These are phyloP conservation scores for Sebastes taczanowskii DNA, from an alignment of 2,797 vertebrate species.

Conservation along the genomic window DNA sequence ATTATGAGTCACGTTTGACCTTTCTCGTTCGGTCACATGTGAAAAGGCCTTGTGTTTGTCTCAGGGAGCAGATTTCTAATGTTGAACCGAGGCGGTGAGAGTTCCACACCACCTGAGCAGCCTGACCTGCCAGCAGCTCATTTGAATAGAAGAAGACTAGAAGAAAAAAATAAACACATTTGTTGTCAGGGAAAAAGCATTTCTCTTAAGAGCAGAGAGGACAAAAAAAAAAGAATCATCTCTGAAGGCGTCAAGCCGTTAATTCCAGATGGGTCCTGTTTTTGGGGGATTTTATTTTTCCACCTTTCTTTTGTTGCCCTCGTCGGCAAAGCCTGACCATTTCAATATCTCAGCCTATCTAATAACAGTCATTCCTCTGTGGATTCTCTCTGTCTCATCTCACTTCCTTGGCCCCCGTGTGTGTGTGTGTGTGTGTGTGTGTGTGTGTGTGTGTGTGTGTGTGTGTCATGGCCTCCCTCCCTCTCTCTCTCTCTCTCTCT, in stretches of 20 bases:
- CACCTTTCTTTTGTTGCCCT: conserved; percentile 54
- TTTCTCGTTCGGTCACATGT: not conserved
- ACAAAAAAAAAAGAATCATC: conserved; percentile 32
- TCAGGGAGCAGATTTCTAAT: conserved; percentile 21
- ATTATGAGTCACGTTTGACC: conserved; percentile 18
- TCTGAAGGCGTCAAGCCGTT: conserved; percentile 50
- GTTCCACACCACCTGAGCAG: conserved; percentile 27
- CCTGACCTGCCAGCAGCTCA: conserved; percentile 35
- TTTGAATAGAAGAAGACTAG: conserved; percentile 55
- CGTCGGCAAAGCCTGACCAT: conserved; percentile 68
- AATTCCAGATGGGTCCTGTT: conserved; percentile 51
- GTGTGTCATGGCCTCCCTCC: conserved; percentile 15
- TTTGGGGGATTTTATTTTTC: conserved; percentile 13
- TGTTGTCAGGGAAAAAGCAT: conserved; percentile 50
- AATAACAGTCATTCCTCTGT: conserved; percentile 72
- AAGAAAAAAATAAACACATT: conserved; percentile 15
- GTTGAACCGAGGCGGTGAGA: not conserved
- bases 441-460: conserved; percentile 1
- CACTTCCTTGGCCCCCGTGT: conserved; percentile 42
- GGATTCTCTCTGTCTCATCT: conserved; percentile 66
- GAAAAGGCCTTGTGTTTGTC: conserved; percentile 24
- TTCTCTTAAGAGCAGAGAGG: conserved; percentile 40
- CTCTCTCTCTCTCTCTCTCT: not conserved
- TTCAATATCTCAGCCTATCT: conserved; percentile 78
- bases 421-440: conserved; percentile 26